Evolutionary conservation across 2,113 vertebrate species (phyloP).

Genomic region (Thomomys bottae): DNA sequence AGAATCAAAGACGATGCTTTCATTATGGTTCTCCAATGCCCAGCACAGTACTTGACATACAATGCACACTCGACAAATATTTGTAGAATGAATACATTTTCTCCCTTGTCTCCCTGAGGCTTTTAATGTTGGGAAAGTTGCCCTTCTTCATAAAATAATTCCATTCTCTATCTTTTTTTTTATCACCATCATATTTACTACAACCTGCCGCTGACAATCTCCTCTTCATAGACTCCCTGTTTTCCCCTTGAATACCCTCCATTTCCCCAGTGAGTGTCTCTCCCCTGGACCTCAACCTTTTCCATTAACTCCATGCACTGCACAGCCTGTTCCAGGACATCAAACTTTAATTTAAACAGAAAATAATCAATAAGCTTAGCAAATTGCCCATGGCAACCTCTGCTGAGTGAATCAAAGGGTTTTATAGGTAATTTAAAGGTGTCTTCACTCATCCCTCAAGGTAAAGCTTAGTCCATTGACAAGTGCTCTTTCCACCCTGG

Average conservation of each 20-base stretch:
- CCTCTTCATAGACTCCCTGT: constrained; percentile 76
- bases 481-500: constrained; percentile 61
- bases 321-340: constrained; percentile 88
- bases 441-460: constrained; percentile 82
- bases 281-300: constrained; percentile 83
- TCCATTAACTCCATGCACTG: constrained; percentile 81
- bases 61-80: constrained; percentile 23
- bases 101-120: constrained; percentile 41
- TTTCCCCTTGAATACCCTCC: constrained; percentile 83
- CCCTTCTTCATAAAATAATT: constrained; percentile 53
- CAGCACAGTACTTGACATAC: not conserved
- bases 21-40: not conserved
- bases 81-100: constrained; percentile 45
- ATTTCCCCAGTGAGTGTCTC: constrained; percentile 81
- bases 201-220: constrained; percentile 64
- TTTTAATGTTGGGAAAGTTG: constrained; percentile 60
- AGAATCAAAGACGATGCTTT: not conserved
- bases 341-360: constrained; percentile 90
- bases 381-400: constrained; percentile 88
- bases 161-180: constrained; percentile 70
- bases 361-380: constrained; percentile 90
- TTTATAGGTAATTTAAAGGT: constrained; percentile 88
- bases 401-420: constrained; percentile 86
- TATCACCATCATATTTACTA: constrained; percentile 83
- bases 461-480: constrained; percentile 69